A percentile compares a stretch with the other conserved stretches of the same genome.
These are phyloP conservation scores for Craseonycteris thonglongyai DNA, from an alignment of 2,113 vertebrate genomes.

Conservation along the genomic window DNA sequence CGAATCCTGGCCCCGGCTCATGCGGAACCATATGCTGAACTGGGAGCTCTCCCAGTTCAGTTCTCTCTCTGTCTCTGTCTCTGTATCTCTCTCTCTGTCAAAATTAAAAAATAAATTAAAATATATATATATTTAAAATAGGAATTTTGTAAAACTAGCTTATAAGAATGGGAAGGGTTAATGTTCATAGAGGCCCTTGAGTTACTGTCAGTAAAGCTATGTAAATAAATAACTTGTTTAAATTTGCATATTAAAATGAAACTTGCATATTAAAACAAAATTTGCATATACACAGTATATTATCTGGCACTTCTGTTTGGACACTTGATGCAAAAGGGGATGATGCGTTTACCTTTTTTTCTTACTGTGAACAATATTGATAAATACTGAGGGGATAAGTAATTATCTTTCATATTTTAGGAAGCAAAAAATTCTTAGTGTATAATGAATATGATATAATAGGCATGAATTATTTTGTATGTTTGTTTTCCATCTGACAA, in stretches of 20 bases:
- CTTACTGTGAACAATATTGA: background rate
- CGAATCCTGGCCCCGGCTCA: too few relatives aligned
- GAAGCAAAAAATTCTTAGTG: conserved; percentile 7
- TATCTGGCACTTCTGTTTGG: background rate
- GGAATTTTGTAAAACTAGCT: background rate
- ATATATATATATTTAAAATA: too few relatives aligned
- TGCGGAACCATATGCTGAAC: too few relatives aligned
- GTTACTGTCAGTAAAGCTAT: background rate
- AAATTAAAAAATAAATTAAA: too few relatives aligned
- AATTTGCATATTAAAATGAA: background rate
- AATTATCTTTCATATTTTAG: conserved; percentile 42
- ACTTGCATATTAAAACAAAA: background rate
- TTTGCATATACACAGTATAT: background rate
- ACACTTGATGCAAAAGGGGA: conserved; percentile 13
- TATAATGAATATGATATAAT: background rate
- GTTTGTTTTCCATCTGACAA: background rate
- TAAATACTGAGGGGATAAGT: background rate
- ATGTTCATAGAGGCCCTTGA: conserved; percentile 10
- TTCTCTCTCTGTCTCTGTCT: too few relatives aligned
- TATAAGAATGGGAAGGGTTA: conserved; percentile 10
- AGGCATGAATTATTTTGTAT: background rate
- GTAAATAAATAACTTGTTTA: conserved; percentile 23
- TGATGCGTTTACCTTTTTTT: conserved; percentile 4
- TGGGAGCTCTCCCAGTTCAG: too few relatives aligned
- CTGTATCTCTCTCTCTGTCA: too few relatives aligned